Evolutionary conservation across 1,140 invertebrate genomes (phyloP).

Genomic region (Trichonephila inaurata): DNA sequence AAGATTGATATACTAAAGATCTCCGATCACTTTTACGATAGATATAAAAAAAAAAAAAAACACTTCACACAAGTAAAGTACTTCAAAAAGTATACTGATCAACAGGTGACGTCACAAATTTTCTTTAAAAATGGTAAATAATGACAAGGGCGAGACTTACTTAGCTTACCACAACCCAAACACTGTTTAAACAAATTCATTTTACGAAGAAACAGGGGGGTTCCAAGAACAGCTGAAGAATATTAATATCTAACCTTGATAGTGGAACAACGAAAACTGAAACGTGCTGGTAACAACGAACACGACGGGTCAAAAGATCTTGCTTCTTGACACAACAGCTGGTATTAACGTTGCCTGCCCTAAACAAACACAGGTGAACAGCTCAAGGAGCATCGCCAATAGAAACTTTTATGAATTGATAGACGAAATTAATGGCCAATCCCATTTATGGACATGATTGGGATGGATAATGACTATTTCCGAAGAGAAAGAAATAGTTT

Average conservation of each 20-base stretch:
- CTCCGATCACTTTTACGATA: neutral
- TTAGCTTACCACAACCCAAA: neutral
- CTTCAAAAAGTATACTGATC: neutral
- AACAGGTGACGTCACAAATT: neutral
- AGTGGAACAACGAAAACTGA: neutral
- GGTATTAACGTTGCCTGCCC: neutral
- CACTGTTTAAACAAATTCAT: neutral
- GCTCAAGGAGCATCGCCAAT: neutral
- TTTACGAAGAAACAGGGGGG: neutral
- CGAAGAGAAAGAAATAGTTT: neutral
- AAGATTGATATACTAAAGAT: no score
- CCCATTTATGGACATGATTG: neutral
- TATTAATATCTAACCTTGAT: slow-evolving; percentile 1
- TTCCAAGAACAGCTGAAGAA: neutral
- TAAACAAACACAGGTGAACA: slow-evolving; percentile 30
- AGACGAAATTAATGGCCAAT: neutral
- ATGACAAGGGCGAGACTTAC: neutral
- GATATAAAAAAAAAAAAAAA: neutral
- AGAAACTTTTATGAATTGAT: slow-evolving; percentile 39
- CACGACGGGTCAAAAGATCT: neutral
- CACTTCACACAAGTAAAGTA: neutral
- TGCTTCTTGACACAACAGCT: neutral
- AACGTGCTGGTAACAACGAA: neutral
- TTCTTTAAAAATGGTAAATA: neutral
- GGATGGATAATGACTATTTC: neutral